Evolutionary conservation across 2,797 vertebrate genomes (phyloP).

Genomic region (Danio aesculapii): DNA sequence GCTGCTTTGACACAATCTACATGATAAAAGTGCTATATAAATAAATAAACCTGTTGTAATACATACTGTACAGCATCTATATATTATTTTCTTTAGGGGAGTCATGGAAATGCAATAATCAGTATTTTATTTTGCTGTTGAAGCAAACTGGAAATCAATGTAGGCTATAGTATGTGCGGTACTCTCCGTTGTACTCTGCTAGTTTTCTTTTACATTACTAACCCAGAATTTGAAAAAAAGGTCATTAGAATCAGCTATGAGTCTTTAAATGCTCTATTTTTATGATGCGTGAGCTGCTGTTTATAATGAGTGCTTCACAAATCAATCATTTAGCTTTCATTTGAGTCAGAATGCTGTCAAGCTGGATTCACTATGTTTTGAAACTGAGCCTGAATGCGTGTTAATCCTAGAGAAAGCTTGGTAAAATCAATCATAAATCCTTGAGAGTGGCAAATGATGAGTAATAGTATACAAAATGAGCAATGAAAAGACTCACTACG

Average conservation of each 20-base stretch:
- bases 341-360: background rate
- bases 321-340: background rate
- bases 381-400: background rate
- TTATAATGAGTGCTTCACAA: background rate
- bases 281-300: background rate
- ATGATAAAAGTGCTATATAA: no score
- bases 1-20: no score
- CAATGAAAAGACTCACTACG: slow-evolving; percentile 34
- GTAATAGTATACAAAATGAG: slow-evolving; percentile 12
- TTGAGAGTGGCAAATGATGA: slow-evolving; percentile 10
- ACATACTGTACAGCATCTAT: background rate
- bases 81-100: slow-evolving; percentile 3
- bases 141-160: background rate
- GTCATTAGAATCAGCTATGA: background rate
- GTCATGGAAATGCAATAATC: background rate
- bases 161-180: background rate
- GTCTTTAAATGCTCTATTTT: background rate
- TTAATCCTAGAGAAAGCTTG: background rate
- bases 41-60: background rate
- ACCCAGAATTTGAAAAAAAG: background rate
- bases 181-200: background rate
- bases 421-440: slow-evolving; percentile 5
- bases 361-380: background rate
- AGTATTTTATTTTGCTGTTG: background rate
- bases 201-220: background rate